Conservation (phyloP, 2,797 vertebrate genomes). For the Pristis pectinata region DNA sequence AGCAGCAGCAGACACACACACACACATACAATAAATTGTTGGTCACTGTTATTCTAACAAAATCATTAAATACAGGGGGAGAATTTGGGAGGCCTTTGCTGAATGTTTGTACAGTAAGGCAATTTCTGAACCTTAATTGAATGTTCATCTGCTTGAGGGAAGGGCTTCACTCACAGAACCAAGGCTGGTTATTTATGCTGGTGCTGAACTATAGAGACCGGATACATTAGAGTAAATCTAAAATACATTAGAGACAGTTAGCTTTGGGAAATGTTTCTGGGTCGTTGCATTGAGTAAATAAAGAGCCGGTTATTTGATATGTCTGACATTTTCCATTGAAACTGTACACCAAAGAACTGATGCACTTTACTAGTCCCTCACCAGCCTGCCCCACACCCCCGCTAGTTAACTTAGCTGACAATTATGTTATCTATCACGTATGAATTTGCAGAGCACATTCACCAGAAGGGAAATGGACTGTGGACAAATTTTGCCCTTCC, state of each 20-base stretch:
- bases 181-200: not conserved
- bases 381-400: not conserved
- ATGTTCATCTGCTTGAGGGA: not conserved
- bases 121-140: not conserved
- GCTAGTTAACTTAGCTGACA: not conserved
- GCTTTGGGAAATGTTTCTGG: slow-evolving; percentile 2
- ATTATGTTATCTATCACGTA: not conserved
- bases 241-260: slow-evolving; percentile 24
- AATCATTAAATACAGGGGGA: not conserved
- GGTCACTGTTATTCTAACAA: not conserved
- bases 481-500: no score
- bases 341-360: slow-evolving; percentile 17
- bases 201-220: not conserved
- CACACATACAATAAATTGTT: not conserved
- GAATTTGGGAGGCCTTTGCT: not conserved
- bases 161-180: not conserved
- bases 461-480: not conserved
- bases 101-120: not conserved
- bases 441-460: not conserved
- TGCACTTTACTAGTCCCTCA: not conserved
- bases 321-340: slow-evolving; percentile 11
- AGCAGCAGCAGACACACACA: not conserved
- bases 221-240: slow-evolving; percentile 13
- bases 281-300: not conserved
- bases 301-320: slow-evolving; percentile 28